These are phyloP conservation scores for Anas capensis DNA, from an alignment of 2,797 vertebrate species.

Conservation along the genomic window DNA sequence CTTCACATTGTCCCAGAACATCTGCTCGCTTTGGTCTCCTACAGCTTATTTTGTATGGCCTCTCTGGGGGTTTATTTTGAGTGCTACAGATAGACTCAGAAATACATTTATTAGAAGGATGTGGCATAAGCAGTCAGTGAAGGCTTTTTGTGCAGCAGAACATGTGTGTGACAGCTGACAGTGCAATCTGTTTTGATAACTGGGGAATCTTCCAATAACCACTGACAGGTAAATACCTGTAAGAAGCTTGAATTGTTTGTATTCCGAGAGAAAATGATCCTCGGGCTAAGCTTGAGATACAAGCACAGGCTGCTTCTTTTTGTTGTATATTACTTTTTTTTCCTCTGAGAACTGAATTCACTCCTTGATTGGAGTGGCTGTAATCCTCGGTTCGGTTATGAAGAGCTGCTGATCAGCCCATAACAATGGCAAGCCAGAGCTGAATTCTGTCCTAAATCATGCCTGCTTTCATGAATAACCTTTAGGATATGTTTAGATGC, in stretches of 20 bases:
- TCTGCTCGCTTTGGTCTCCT: background rate
- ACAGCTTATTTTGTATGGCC: background rate
- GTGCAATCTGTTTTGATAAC: conserved; percentile 16
- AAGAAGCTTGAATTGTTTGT: background rate
- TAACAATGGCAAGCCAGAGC: accelerated
- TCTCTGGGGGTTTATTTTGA: background rate
- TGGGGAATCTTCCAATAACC: background rate
- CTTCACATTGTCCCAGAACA: background rate
- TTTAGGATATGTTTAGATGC: background rate
- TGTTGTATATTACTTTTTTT: background rate
- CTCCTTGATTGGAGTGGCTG: background rate
- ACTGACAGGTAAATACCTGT: background rate
- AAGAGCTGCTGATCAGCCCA: background rate
- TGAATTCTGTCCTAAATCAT: background rate
- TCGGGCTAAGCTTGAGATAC: background rate
- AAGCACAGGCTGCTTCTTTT: background rate
- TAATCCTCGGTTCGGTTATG: background rate
- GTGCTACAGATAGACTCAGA: background rate
- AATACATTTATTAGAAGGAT: background rate
- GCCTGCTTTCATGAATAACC: background rate
- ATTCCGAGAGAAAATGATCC: background rate
- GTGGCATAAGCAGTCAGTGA: background rate
- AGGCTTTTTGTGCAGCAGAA: background rate
- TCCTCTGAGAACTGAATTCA: background rate
- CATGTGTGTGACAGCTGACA: background rate